phyloP scores from a whole-genome alignment of 2,888 invertebrate genomes.

The Zelleria hepariella region DNA sequence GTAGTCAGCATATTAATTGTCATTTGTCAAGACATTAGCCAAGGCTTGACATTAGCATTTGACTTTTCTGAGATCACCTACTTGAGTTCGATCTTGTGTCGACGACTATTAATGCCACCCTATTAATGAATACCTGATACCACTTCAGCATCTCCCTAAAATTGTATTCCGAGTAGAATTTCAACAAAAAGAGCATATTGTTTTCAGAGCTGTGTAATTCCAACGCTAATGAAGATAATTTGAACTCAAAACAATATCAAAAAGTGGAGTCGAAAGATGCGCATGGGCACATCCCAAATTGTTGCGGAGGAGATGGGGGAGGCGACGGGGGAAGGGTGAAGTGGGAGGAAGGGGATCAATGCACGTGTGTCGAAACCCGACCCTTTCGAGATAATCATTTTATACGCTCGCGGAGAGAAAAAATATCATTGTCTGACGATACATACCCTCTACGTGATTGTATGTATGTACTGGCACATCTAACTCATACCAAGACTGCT shows the following conservation, averaged over 20 bases:
- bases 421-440: not conserved
- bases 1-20: too few species aligned
- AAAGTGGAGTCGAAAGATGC: not conserved
- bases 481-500: not conserved
- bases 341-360: slow-evolving; percentile 20
- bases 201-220: not conserved
- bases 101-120: too few species aligned
- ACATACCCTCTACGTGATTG: not conserved
- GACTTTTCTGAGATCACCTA: too few species aligned
- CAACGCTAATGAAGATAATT: not conserved
- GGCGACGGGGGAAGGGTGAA: not conserved
- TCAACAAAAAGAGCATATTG: not conserved
- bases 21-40: too few species aligned
- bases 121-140: too few species aligned
- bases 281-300: not conserved
- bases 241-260: not conserved
- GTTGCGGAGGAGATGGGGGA: not conserved
- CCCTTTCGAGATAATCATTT: slow-evolving; percentile 37
- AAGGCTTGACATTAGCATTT: too few species aligned
- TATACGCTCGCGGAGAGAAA: slow-evolving; percentile 17
- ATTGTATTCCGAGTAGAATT: too few species aligned
- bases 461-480: not conserved
- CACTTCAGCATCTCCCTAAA: too few species aligned
- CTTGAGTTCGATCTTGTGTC: too few species aligned
- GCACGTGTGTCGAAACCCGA: slow-evolving; percentile 51